These are phyloP conservation scores for Athalia cordata DNA, from an alignment of 2,888 invertebrate genomes.

Conservation along the genomic window DNA sequence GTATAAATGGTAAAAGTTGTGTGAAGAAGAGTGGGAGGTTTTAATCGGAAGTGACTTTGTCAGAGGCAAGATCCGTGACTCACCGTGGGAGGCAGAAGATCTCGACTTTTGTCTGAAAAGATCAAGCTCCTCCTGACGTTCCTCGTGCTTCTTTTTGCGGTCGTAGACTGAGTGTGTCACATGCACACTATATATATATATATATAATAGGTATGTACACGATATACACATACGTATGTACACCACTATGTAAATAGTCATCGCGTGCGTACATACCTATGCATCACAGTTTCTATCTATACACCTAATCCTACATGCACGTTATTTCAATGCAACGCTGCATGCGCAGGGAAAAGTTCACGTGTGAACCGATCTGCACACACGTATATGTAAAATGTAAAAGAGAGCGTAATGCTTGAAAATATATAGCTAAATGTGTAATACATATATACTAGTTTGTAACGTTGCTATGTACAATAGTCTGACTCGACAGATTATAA, in stretches of 20 bases:
- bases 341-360: too few species aligned
- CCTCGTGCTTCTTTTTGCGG: background rate
- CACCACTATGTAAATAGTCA: too few species aligned
- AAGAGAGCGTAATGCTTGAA: too few species aligned
- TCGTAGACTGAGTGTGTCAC: background rate
- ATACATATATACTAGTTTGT: too few species aligned
- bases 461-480: too few species aligned
- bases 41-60: constrained; percentile 41
- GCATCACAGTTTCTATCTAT: background rate
- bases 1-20: too few species aligned
- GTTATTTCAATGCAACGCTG: too few species aligned
- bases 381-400: too few species aligned
- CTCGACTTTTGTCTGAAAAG: constrained; percentile 25
- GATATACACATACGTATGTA: background rate
- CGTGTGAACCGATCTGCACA: too few species aligned
- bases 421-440: too few species aligned
- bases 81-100: constrained; percentile 6
- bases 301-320: background rate
- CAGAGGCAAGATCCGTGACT: constrained; percentile 44
- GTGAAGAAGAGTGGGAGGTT: background rate
- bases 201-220: too few species aligned
- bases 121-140: background rate
- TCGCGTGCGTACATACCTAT: too few species aligned
- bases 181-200: background rate
- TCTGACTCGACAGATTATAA: background rate